These are phyloP conservation scores for Meta bourneti DNA, from an alignment of 2,888 invertebrate species.

Conservation along the genomic window DNA sequence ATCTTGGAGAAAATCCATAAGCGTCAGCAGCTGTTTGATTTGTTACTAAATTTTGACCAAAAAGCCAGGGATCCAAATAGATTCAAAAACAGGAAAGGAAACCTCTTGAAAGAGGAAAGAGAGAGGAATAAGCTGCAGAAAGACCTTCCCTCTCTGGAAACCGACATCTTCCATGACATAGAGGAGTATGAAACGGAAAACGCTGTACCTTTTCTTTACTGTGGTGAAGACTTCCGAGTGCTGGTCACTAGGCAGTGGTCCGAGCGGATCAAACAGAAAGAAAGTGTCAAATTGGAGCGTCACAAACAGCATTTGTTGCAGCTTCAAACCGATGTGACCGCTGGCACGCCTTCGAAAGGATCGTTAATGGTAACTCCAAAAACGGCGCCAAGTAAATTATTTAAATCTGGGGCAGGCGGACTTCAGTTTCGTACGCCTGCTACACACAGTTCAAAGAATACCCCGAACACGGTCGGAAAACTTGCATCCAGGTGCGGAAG, in stretches of 20 bases:
- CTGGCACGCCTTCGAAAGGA: conserved; percentile 28
- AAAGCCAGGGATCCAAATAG: conserved; percentile 90
- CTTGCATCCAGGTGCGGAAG: neutral
- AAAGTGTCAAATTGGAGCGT: conserved; percentile 45
- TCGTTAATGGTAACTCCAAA: conserved; percentile 18
- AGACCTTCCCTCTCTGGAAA: conserved; percentile 83
- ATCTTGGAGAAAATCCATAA: conserved; percentile 84
- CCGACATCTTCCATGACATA: conserved; percentile 51
- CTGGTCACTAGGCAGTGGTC: conserved; percentile 54
- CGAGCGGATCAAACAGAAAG: conserved; percentile 37
- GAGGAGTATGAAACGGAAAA: conserved; percentile 38
- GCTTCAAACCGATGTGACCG: neutral
- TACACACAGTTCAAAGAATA: neutral
- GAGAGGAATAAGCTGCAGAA: conserved; percentile 89
- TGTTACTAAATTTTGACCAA: conserved; percentile 88
- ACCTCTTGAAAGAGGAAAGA: conserved; percentile 91
- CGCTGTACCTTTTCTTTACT: conserved; percentile 31
- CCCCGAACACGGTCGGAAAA: conserved; percentile 12
- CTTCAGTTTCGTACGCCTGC: conserved; percentile 11
- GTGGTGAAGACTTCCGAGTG: conserved; percentile 45
- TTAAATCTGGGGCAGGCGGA: conserved; percentile 14
- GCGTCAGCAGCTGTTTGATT: conserved; percentile 87
- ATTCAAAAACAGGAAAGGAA: conserved; percentile 93
- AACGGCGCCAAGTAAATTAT: conserved; percentile 44
- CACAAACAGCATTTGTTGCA: conserved; percentile 26